Conservation (phyloP, 2,113 vertebrate species). For the Leptobrachium leishanense region DNA sequence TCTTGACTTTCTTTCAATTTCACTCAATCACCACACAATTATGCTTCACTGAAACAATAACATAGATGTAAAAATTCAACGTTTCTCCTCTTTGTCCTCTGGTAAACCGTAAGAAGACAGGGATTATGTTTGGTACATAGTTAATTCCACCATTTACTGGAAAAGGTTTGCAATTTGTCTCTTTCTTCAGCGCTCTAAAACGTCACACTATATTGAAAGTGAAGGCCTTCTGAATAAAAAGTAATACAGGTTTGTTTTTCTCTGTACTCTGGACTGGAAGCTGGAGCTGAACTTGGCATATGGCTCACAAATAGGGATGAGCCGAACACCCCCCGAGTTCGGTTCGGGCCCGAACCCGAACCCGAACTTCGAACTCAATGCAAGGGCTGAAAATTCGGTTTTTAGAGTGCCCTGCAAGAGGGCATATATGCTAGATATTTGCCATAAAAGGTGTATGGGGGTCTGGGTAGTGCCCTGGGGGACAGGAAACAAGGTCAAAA, state of each 20-base stretch:
- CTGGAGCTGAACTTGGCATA: background rate
- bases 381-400: no score
- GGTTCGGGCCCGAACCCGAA: no score
- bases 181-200: background rate
- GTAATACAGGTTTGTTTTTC: background rate
- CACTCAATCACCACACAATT: constrained; percentile 24
- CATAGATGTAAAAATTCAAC: constrained; percentile 10
- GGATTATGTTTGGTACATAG: constrained; percentile 17
- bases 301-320: background rate
- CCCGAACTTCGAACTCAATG: no score
- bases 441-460: no score
- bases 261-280: background rate
- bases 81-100: background rate
- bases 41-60: constrained; percentile 37
- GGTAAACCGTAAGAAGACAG: background rate
- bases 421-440: no score
- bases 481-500: no score
- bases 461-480: no score
- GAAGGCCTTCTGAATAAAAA: background rate
- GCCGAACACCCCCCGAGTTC: no score
- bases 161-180: background rate
- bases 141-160: constrained; percentile 8
- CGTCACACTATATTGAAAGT: background rate
- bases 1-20: constrained; percentile 36
- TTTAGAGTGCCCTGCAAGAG: no score